Conservation (phyloP, 2,888 invertebrate genomes). For the Hyppa rectilinea region DNA sequence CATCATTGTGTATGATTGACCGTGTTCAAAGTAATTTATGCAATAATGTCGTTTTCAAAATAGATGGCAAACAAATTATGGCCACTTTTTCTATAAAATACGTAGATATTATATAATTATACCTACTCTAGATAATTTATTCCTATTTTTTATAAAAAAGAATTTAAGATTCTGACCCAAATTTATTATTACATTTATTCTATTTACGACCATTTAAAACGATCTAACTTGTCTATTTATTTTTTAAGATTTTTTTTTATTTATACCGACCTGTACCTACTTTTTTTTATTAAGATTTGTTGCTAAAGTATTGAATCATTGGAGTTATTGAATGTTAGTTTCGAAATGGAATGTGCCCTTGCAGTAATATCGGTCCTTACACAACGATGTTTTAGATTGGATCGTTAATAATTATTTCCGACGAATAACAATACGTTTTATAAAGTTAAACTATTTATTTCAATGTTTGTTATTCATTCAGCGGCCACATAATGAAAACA, state of each 20-base stretch:
- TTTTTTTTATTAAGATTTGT: constrained; percentile 2
- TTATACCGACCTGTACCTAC: background rate
- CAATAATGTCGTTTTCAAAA: constrained; percentile 44
- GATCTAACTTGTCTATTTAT: constrained; percentile 6
- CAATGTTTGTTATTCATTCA: constrained; percentile 63
- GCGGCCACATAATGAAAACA: constrained; percentile 58
- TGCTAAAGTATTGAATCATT: constrained; percentile 1
- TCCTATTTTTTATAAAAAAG: constrained; percentile 16
- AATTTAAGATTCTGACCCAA: constrained; percentile 9
- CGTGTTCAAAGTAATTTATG: background rate
- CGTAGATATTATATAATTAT: background rate
- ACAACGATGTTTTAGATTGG: constrained; percentile 50
- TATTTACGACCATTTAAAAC: constrained; percentile 37
- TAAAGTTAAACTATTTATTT: constrained; percentile 57
- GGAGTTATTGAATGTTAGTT: background rate
- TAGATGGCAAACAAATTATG: constrained; percentile 12
- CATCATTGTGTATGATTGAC: background rate
- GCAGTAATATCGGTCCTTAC: constrained; percentile 11
- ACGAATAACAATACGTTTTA: constrained; percentile 64
- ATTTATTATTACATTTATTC: constrained; percentile 37
- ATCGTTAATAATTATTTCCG: constrained; percentile 56
- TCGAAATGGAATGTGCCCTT: constrained; percentile 34
- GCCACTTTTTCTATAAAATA: constrained; percentile 10
- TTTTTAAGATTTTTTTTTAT: constrained; percentile 3
- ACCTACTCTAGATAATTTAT: constrained; percentile 22